These are phyloP conservation scores for Tachysurus vachellii DNA, from an alignment of 2,113 vertebrate species.

Conservation along the genomic window DNA sequence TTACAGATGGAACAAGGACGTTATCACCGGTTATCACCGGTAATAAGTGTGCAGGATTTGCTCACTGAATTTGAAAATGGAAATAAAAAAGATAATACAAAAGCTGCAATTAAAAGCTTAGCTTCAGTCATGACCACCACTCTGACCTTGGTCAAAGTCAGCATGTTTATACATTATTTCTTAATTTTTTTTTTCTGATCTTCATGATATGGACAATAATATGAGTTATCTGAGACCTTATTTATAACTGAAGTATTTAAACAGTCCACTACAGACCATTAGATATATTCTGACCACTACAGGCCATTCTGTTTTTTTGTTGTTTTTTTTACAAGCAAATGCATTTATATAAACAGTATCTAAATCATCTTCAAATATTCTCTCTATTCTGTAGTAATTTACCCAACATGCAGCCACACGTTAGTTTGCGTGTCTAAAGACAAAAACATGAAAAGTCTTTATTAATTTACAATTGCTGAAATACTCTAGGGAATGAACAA, in stretches of 20 bases:
- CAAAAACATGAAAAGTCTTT: conserved; percentile 21
- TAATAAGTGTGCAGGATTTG: background rate
- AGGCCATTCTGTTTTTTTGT: background rate
- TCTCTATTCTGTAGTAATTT: background rate
- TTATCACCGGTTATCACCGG: background rate
- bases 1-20: background rate
- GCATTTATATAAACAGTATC: background rate
- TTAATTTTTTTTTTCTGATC: background rate
- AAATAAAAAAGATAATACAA: background rate
- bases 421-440: background rate
- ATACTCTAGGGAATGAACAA: conserved; percentile 29
- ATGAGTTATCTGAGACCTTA: background rate
- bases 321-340: background rate
- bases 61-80: background rate
- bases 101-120: conserved; percentile 14
- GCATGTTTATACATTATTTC: conserved; percentile 2
- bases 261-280: background rate
- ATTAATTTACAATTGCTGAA: conserved; percentile 43
- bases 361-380: background rate
- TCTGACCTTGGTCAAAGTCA: conserved; percentile 10
- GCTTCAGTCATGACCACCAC: conserved; percentile 4
- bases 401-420: conserved; percentile 17
- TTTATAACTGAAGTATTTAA: background rate
- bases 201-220: background rate
- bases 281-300: background rate